phyloP scores from a whole-genome alignment of 2,888 invertebrate species.

The Cephus pulcher region DNA sequence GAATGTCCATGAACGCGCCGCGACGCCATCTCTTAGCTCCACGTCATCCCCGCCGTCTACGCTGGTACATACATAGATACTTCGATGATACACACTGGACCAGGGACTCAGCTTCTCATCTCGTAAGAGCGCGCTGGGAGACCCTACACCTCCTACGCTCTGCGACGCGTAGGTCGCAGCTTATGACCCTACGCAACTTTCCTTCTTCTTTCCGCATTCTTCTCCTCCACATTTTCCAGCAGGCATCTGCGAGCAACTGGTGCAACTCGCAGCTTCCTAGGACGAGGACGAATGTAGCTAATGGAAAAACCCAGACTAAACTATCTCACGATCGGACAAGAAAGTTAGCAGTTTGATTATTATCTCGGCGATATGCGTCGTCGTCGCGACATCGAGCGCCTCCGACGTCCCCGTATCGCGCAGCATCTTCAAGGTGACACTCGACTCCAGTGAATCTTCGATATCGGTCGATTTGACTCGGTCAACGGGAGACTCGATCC shows the following conservation, averaged over 20 bases:
- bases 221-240: neutral
- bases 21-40: neutral
- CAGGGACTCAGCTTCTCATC: neutral
- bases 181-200: neutral
- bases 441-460: neutral
- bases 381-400: neutral
- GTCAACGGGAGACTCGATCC: too few species aligned
- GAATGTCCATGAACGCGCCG: constrained; percentile 12
- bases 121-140: neutral
- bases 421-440: neutral
- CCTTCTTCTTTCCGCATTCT: neutral
- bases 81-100: too few species aligned
- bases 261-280: neutral
- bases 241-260: too few species aligned
- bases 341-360: neutral
- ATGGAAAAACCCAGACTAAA: neutral
- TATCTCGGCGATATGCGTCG: neutral
- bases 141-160: neutral
- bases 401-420: neutral
- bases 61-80: neutral
- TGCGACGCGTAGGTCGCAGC: neutral
- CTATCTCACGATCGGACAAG: too few species aligned
- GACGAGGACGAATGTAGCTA: neutral
- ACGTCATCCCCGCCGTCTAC: neutral
- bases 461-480: neutral